Evolutionary conservation across 2,888 invertebrate genomes (phyloP), one percentile per base, ranked within the genome.

Genomic region (Octodonta nipae): DNA sequence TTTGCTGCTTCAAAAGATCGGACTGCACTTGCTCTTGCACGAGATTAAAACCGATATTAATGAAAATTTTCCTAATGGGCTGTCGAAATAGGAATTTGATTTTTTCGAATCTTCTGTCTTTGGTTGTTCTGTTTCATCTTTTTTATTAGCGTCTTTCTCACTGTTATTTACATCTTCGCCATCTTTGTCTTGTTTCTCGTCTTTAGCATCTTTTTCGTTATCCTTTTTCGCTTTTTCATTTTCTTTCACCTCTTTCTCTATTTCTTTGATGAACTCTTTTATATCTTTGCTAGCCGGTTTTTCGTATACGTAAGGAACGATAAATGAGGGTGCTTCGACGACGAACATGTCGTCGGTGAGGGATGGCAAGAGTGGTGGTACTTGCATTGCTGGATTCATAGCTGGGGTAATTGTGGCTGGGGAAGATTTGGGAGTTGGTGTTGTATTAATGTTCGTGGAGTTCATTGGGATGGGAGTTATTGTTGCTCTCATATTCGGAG

Each of bases 21-120:
- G 78, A 75, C 65, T 93, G 92, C 12, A 93, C 92, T 58, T 78
- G 83, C 57, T 93, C 91, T 59, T 89, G 87, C 2, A 89, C 91
- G 42, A 89, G 70, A 56, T 84, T 87, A 35, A 84, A 71, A 15
- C 93, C 93, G 46, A 93, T 84, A 54, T 87, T 85, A 62, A 84
- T 81, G 52, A 92, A 83, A 92, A 87, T 58, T 85, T 85, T 5
- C 92, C 89, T 32, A 89, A 64, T 1, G 88, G 80, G 58, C 82
- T 78, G 43, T 85, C 84, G 57, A 89, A 89, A 56, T 85, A 89
- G 40, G 77, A 77, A 34, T 50, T 50, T 4, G 50, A 44, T 43
- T 59, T 56, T 33, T 51, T 52, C 27, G 66, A 62, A 16, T 71
- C 60, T 34, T 64, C 70, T 26, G 11, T 10, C 6, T 26, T 11